Base-by-base conservation (phyloP, 1,140 invertebrate genomes). In the Drosophila novamexicana region DNA sequence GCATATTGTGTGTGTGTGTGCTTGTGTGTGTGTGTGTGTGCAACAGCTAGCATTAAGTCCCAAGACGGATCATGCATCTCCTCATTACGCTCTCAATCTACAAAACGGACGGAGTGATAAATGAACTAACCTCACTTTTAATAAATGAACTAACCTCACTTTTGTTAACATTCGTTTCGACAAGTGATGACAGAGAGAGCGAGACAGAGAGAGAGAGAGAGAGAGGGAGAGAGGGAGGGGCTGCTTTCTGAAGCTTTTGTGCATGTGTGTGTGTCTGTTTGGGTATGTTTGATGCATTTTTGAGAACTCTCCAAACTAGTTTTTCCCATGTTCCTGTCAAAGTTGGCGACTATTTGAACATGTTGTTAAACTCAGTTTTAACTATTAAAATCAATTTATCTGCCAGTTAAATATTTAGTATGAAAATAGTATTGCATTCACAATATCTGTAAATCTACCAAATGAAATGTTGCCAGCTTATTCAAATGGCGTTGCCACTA, bases 1-100 rank as follows among this genome's bases (percentile, higher is more conserved):
- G 81, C 77, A 77, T 77, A 58, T 70, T 58, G 22, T 70, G 52
- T 54, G 57, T 45, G 54, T 59, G 0, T 52, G 8, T 16, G 64
- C 14, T 14, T 57, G 34, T 62, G 18, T 10, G 22, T 22, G 22
- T 22, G 22, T 22, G 22, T 22, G 22, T 37, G 36, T 7, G 9
- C 39, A 40, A 40, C 12, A 40, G 10, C 4, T 40, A n/a, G 12
- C 39, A n/a, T 40, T 6, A n/a, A 40, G 6, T 40, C 36, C 7
- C 7, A 8, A 8, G 7, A 37, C 7, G 36, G 36, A 37, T 7
- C 7, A 42, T 47, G 45, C 16, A 10, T 12, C 18, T n/a, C 12
- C 8, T 42, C 6, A 12, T 68, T n/a, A 6, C 10, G 37, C 57
- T 53, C 57, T 62, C 57, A 62, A 69, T 62, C 49, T 62, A 22